Evolutionary conservation across 1,140 invertebrate species (phyloP).

Genomic region (Drosophila murphyi): DNA sequence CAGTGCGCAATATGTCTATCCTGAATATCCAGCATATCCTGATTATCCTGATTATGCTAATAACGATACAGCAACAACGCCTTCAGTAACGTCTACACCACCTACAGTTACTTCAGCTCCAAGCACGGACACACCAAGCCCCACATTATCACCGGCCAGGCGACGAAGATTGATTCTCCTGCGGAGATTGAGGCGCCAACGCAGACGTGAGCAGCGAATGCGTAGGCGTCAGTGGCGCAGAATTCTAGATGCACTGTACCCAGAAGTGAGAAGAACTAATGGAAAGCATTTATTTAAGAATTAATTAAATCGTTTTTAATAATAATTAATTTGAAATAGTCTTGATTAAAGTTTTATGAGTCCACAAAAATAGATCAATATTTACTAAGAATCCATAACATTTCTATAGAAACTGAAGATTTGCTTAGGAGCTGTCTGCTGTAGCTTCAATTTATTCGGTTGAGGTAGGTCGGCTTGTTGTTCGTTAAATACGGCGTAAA

Average conservation of each 20-base stretch:
- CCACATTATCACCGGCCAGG: neutral
- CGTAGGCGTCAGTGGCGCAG: neutral
- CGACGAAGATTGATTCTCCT: neutral
- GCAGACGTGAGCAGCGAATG: neutral
- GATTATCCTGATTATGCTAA: neutral
- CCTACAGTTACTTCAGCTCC: neutral
- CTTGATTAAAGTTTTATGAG: neutral
- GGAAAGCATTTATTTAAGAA: too few species aligned
- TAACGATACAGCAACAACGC: neutral
- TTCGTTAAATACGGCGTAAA: conserved; percentile 20
- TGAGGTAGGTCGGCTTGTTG: conserved; percentile 43
- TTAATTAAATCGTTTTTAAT: too few species aligned
- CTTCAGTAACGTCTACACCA: neutral
- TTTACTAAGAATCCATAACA: neutral
- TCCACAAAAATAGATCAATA: too few species aligned
- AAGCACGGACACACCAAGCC: neutral
- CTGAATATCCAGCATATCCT: neutral
- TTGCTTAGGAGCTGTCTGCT: neutral
- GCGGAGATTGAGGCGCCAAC: neutral
- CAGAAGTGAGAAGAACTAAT: too few species aligned
- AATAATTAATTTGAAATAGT: too few species aligned
- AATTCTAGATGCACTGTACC: neutral
- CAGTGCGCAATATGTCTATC: neutral
- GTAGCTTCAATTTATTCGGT: conserved; percentile 7
- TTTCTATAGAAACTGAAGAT: neutral